Conservation (phyloP, 1,140 invertebrate genomes). For the Danaus plexippus region DNA sequence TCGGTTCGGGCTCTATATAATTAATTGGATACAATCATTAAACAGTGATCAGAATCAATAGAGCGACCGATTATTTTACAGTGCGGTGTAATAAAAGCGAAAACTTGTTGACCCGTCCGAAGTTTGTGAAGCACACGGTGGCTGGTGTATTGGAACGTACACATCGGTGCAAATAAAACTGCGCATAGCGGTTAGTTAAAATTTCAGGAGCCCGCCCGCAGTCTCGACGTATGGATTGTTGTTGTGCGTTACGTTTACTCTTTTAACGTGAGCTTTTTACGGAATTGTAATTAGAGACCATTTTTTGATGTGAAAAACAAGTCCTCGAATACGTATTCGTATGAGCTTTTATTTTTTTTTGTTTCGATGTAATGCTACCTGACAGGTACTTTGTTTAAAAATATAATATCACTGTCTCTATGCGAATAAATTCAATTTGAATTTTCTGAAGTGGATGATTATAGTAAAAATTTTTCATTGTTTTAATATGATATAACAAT, state of each 20-base stretch:
- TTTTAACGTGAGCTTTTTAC: conserved; percentile 7
- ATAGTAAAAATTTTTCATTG: no score
- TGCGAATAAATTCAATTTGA: no score
- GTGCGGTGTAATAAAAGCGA: conserved; percentile 15
- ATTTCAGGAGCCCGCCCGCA: conserved; percentile 33
- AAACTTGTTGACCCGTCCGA: conserved; percentile 13
- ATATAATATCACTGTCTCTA: no score
- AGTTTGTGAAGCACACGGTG: conserved; percentile 10
- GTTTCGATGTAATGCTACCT: no score
- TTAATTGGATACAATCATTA: conserved; percentile 14
- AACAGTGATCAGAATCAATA: conserved; percentile 25
- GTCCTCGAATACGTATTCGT: conserved; percentile 1
- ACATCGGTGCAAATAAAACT: conserved; percentile 36
- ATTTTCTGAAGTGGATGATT: no score
- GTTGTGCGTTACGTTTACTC: conserved; percentile 19
- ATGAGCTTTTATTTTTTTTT: background rate
- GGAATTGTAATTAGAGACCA: conserved; percentile 18
- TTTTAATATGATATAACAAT: no score
- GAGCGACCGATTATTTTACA: conserved; percentile 25
- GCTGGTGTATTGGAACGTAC: conserved; percentile 17
- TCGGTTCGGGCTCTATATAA: background rate
- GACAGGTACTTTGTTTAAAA: no score
- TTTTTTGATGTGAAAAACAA: conserved; percentile 13
- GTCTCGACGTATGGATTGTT: conserved; percentile 25
- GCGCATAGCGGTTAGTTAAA: conserved; percentile 34